Percentiles rank a stretch among this genome's conserved stretches.
phyloP scores from a whole-genome alignment of 2,888 invertebrate species.

The Aphidoletes aphidimyza region DNA sequence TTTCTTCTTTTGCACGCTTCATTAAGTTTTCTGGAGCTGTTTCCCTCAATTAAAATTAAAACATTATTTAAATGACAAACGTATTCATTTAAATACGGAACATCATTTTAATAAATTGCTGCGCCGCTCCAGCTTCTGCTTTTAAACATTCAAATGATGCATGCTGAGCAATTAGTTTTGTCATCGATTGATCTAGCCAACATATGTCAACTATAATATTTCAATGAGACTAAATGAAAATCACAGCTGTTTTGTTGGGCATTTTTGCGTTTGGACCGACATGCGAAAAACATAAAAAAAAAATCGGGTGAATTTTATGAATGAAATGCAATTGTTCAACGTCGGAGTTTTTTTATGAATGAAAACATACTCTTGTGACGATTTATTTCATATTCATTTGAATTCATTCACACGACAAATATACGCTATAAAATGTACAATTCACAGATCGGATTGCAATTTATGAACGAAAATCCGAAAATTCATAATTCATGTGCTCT shows the following conservation, averaged over 20 bases:
- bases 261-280: neutral
- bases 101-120: neutral
- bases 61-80: neutral
- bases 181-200: constrained; percentile 43
- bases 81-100: neutral
- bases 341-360: neutral
- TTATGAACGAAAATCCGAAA: neutral
- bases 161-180: constrained; percentile 28
- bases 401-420: constrained; percentile 31
- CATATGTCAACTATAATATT: constrained; percentile 40
- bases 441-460: neutral
- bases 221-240: neutral
- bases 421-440: neutral
- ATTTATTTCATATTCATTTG: neutral
- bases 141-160: neutral
- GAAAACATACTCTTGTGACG: neutral
- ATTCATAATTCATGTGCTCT: neutral
- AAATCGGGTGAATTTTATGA: neutral
- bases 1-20: too few species aligned
- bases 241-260: constrained; percentile 1
- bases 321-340: constrained; percentile 3
- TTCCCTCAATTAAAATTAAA: too few species aligned
- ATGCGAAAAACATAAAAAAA: neutral
- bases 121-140: neutral
- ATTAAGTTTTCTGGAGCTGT: too few species aligned